Base-by-base conservation (phyloP, 1,140 invertebrate genomes). In the Trichomalopsis sarcophagae region DNA sequence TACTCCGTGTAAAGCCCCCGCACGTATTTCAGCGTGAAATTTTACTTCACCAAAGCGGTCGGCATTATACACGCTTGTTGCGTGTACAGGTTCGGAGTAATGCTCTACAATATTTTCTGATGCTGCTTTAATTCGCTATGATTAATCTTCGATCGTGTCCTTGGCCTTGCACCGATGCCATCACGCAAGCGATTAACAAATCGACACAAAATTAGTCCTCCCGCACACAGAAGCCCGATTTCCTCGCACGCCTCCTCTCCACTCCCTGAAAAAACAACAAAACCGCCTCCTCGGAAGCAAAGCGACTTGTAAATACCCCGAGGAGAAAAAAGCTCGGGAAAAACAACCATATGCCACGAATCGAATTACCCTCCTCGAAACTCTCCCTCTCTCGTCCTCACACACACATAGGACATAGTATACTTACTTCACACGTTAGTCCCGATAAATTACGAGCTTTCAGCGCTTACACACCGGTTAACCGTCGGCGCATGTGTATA, bases 341-440 rank as follows among this genome's bases (percentile, higher is more conserved):
- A 82, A 82, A 82, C 50, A 82, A 40, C 11, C 81, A 82, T 76
- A 33, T 76, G 81, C 27, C 36, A 66, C 21, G 73, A 76, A 75
- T 76, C 71, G 44, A 82, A 55, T 82, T 82, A 76, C 81, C 23
- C 73, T 76, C 71, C 23, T 76, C 33, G 50, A 76, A 82, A 82
- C 27, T 27, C 27, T 27, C 27, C 27, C 27, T 68, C 40, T 17
- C 23, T 17, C 21, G 1, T 7, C 4, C 55, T n/a, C 55, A n/a
- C 40, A 23, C 5, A 44, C 66, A 17, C 30, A 68, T 11, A 73
- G 30, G 6, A n/a, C 7, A 7, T 21, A 6, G 6, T 62, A 21
- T 62, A 17, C 27, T 27, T 76, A 47, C 33, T 83, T 83, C 50
- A 75, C 27, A 27, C 36, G 30, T 77, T 11, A 40, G 30, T 9